Base-by-base conservation (phyloP, 2,113 vertebrate genomes). In the Phalacrocorax carbo region DNA sequence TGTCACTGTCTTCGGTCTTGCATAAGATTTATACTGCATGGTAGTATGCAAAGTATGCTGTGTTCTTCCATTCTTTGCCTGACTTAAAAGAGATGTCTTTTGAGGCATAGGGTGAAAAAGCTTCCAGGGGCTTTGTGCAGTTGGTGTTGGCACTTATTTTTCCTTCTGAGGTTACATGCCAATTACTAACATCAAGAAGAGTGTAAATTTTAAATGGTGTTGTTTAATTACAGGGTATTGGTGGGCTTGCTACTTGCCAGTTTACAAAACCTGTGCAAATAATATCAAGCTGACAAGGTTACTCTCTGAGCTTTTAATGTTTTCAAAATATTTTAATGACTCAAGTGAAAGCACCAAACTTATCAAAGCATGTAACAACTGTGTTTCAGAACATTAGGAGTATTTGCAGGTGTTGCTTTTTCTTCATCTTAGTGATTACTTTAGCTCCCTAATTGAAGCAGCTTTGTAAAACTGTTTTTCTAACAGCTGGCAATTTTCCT, bases 251-350 rank as follows among this genome's bases (percentile, higher is more conserved):
- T 92, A 3, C 86, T 92, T 93, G 69, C 17, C 20, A 75, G 38
- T 84, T 89, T 97, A 85, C 46, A 92, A 93, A 97, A 81, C 52
- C 42, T 32, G 76, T 92, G 83, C 73, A 94, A 97, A 27, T 40
- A 93, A 34, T 78, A 61, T 25, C 58, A 82, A 78, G 46, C 68
- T 90, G 84, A 81, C 96, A 96, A 49, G 85, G 52, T 76, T 92
- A 55, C 57, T 93, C 19, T 69, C 15, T 18, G 82, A 36, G 44
- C 38, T 94, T 54, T 75, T 64, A 58, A 34, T 58, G 25, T 72
- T 86, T 93, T 71, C 17, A 61, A 82, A 65, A 70, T 69, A 86
- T 54, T 83, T 90, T 90, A 72, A 64, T 0, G 4, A 72, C 78
- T 72, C 13, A 48, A 4, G 27, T 83, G 64, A 70, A 86, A 78